Conservation (phyloP, 2,888 invertebrate species). For the Ormia ochracea region DNA sequence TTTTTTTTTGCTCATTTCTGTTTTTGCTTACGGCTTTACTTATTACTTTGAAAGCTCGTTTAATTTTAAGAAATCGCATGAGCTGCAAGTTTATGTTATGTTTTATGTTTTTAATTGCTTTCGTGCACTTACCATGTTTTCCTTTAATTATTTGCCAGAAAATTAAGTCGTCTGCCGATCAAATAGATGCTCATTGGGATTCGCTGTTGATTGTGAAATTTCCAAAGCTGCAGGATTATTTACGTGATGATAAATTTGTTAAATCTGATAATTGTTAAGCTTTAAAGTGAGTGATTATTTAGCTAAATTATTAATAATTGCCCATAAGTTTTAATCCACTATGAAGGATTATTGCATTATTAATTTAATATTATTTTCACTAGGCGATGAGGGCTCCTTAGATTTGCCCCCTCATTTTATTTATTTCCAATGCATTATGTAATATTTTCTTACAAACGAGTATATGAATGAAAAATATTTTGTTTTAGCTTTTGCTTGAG, state of each 20-base stretch:
- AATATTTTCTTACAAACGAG: conserved; percentile 13
- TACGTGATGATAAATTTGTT: conserved; percentile 25
- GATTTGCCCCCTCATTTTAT: not conserved
- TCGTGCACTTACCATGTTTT: conserved; percentile 28
- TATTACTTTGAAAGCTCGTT: too few relatives aligned
- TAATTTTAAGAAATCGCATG: too few relatives aligned
- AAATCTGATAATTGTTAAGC: not conserved
- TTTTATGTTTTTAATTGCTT: not conserved
- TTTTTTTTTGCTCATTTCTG: too few relatives aligned
- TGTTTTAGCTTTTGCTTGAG: conserved; percentile 3
- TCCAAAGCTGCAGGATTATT: conserved; percentile 26
- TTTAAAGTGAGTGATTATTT: not conserved
- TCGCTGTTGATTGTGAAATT: not conserved
- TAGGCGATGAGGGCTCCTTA: not conserved
- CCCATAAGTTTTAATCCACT: conserved; percentile 2
- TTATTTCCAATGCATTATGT: not conserved
- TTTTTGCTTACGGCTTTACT: too few relatives aligned
- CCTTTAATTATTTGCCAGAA: not conserved
- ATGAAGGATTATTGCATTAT: not conserved
- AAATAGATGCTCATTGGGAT: not conserved
- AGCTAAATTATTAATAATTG: conserved; percentile 13
- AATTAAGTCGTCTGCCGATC: not conserved
- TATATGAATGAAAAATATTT: conserved; percentile 3
- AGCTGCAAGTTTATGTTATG: too few relatives aligned
- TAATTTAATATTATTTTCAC: not conserved